Conservation (phyloP, 2,888 invertebrate genomes). For the Drosophila imparisetae region DNA sequence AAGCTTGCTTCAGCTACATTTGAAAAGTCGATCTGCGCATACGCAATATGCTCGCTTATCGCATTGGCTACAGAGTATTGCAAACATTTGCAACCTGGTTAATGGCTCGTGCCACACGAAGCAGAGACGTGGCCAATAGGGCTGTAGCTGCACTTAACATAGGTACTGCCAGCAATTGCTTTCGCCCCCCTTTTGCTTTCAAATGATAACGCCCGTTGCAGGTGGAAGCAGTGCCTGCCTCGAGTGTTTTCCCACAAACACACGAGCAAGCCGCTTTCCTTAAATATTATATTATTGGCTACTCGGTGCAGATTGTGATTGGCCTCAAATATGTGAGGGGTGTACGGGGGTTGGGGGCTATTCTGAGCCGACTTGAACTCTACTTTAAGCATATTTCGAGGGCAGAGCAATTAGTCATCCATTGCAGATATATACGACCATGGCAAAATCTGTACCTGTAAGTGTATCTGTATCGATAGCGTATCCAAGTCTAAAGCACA, state of each 20-base stretch:
- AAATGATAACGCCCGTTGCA: constrained; percentile 5
- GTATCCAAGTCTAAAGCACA: constrained; percentile 22
- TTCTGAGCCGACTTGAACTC: constrained; percentile 23
- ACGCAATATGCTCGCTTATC: background rate
- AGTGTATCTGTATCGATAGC: background rate
- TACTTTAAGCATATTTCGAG: constrained; percentile 2
- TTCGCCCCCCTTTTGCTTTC: background rate
- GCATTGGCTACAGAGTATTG: background rate
- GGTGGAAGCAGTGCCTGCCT: constrained; percentile 20
- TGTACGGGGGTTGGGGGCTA: background rate
- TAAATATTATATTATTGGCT: constrained; percentile 39
- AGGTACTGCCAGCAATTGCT: background rate
- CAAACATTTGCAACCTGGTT: constrained; percentile 14
- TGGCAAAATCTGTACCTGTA: constrained; percentile 20
- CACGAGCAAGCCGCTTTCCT: constrained; percentile 43
- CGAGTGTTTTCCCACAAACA: constrained; percentile 13
- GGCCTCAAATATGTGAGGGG: background rate
- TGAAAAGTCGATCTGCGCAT: background rate
- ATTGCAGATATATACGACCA: constrained; percentile 28
- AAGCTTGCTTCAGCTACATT: background rate
- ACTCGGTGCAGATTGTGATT: constrained; percentile 5
- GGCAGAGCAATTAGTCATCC: constrained; percentile 33
- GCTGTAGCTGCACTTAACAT: constrained; percentile 4
- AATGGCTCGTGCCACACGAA: constrained; percentile 29
- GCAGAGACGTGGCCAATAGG: constrained; percentile 5